phyloP scores from a whole-genome alignment of 2,797 vertebrate genomes.

The Anableps anableps region DNA sequence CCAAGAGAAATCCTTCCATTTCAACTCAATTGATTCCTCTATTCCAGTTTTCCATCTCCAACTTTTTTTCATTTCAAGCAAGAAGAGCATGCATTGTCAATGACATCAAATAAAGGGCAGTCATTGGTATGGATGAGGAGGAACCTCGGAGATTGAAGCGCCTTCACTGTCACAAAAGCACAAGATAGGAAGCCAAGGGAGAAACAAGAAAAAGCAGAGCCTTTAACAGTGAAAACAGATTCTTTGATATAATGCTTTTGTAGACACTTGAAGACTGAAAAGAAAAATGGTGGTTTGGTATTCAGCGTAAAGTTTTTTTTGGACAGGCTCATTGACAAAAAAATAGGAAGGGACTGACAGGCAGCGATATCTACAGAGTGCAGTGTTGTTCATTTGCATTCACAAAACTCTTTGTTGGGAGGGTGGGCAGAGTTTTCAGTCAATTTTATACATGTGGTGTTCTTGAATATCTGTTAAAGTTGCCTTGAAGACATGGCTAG shows the following conservation, averaged over 20 bases:
- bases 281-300: constrained; percentile 48
- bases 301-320: constrained; percentile 36
- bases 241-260: constrained; percentile 53
- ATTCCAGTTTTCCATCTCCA: constrained; percentile 68
- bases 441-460: constrained; percentile 41
- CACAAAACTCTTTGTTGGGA: constrained; percentile 21
- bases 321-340: constrained; percentile 41
- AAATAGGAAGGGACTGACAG: constrained; percentile 37
- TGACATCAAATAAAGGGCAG: constrained; percentile 79
- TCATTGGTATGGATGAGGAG: constrained; percentile 78
- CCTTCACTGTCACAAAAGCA: constrained; percentile 66
- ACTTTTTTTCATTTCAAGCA: constrained; percentile 55
- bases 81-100: constrained; percentile 76
- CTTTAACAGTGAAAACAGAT: constrained; percentile 58
- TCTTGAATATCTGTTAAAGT: constrained; percentile 56
- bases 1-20: constrained; percentile 78
- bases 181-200: constrained; percentile 50
- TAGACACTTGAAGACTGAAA: constrained; percentile 46
- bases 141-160: constrained; percentile 64
- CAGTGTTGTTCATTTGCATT: constrained; percentile 37
- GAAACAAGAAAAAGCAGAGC: constrained; percentile 43
- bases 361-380: constrained; percentile 39
- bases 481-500: constrained; percentile 51
- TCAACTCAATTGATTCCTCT: constrained; percentile 79
- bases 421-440: constrained; percentile 39